Evolutionary conservation across 1,140 invertebrate species (phyloP), one percentile per base, ranked within the genome.

Genomic region (Adoxophyes honmai): DNA sequence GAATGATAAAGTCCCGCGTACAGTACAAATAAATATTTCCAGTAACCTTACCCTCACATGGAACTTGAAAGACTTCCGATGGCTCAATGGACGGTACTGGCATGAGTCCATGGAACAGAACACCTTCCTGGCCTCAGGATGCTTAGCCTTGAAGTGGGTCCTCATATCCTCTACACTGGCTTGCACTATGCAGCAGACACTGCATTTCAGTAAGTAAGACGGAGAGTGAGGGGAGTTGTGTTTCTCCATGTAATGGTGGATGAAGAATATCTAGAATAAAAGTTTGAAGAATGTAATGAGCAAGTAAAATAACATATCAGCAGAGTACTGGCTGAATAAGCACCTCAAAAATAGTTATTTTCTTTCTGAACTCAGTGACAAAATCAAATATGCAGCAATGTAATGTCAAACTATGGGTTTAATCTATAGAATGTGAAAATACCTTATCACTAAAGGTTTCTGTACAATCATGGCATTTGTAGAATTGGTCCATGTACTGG

Each of bases 371-470:
- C n/a, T n/a, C n/a, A n/a, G n/a, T n/a, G n/a, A n/a, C n/a, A n/a
- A n/a, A n/a, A n/a, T n/a, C n/a, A n/a, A n/a, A n/a, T n/a, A n/a
- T n/a, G n/a, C n/a, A n/a, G n/a, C n/a, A n/a, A n/a, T n/a, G n/a
- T n/a, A n/a, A n/a, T n/a, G n/a, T n/a, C n/a, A n/a, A n/a, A n/a
- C n/a, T n/a, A n/a, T n/a, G n/a, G n/a, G n/a, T n/a, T n/a, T n/a
- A n/a, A n/a, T n/a, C n/a, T 34, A 18, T 18, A 10, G n/a, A 36
- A 6, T 35, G 13, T 15, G 62, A 16, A 56, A 35, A 60, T 68
- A 89, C 88, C 81, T 89, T 89, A 66, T 89, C 88, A 66, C 88
- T 84, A 60, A 78, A 89, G n/a, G 74, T 64, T 61, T 80, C 75
- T 21, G 65, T 67, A 62, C 88, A 89, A 44, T 34, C 60, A 21